Conservation (phyloP, 2,113 vertebrate species). For the Macaca mulatta region DNA sequence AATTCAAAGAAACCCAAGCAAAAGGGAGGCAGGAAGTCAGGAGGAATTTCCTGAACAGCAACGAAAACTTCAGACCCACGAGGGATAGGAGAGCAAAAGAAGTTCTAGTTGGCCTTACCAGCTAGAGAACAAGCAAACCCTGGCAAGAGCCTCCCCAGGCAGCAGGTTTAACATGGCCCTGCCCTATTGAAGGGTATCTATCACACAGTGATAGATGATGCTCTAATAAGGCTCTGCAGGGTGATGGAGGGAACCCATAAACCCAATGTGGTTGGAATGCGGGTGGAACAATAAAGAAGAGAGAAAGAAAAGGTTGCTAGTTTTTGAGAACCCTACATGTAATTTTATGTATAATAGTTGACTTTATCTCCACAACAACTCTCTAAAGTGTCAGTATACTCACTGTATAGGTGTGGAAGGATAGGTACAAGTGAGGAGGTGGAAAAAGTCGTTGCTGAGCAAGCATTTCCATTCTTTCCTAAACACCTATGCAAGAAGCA, state of each 20-base stretch:
- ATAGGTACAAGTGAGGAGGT: not conserved
- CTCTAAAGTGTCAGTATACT: not conserved
- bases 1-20: conserved; percentile 35
- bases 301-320: not conserved
- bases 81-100: not conserved
- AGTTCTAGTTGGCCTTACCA: not conserved
- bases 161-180: not conserved
- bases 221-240: not conserved
- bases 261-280: not conserved
- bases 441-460: not conserved
- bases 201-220: fast-evolving
- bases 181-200: not conserved
- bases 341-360: not conserved
- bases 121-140: not conserved
- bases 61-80: not conserved
- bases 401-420: not conserved
- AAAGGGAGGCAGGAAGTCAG: not conserved
- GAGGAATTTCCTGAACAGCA: not conserved
- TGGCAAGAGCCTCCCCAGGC: not conserved
- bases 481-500: not conserved
- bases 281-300: not conserved
- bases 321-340: not conserved
- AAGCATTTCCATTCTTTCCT: not conserved
- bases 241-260: not conserved
- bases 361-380: not conserved